phyloP scores from a whole-genome alignment of 2,888 invertebrate species.

The Thalpophila matura region DNA sequence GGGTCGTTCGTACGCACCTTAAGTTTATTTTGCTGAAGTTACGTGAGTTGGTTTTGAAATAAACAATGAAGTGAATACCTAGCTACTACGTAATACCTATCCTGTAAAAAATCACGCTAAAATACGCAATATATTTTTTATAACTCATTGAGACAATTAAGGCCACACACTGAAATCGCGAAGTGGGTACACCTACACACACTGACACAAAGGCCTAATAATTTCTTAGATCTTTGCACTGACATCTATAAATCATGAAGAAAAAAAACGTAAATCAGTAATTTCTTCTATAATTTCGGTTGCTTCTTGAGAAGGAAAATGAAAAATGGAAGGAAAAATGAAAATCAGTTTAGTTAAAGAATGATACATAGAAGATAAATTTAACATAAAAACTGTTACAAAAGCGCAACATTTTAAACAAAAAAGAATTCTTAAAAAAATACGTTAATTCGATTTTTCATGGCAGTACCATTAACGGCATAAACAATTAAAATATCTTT shows the following conservation, averaged over 20 bases:
- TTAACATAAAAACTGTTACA: no score
- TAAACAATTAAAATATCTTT: conserved; percentile 3
- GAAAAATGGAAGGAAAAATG: no score
- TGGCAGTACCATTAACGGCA: neutral
- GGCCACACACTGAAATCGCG: neutral
- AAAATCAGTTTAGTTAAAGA: no score
- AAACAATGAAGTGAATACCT: no score
- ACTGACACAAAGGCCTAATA: no score
- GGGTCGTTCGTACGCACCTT: no score
- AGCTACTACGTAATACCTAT: no score
- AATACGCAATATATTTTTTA: neutral
- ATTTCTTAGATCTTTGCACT: no score
- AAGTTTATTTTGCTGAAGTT: no score
- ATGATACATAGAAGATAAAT: no score
- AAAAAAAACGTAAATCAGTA: neutral
- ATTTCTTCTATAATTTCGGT: neutral
- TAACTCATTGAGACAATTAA: neutral
- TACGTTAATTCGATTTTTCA: neutral
- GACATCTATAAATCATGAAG: neutral
- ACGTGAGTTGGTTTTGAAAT: no score
- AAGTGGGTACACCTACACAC: no score
- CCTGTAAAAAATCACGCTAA: neutral
- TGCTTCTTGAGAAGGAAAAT: neutral
- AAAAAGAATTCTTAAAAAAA: neutral
- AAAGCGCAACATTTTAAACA: neutral